A percentile compares a stretch with the other conserved stretches of the same genome.
phyloP scores from a whole-genome alignment of 2,113 vertebrate species.

The Lipotes vexillifer region DNA sequence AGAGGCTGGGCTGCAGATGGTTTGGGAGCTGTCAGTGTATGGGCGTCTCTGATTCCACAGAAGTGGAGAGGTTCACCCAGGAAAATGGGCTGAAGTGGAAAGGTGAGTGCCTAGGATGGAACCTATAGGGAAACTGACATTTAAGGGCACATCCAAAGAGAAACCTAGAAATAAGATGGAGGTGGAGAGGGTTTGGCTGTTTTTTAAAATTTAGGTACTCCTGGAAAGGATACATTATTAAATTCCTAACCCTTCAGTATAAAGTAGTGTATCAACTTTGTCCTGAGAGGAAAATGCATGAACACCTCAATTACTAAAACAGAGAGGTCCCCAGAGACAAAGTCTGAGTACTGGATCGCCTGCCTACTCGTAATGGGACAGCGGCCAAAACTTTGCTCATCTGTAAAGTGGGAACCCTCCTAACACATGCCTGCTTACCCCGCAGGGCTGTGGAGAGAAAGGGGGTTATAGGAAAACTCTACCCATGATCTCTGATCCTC shows the following conservation, averaged over 20 bases:
- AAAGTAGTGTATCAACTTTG: neutral
- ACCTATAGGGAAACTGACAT: neutral
- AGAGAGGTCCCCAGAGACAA: neutral
- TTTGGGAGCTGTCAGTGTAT: neutral
- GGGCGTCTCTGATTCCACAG: neutral
- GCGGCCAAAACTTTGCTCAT: neutral
- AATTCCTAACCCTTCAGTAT: neutral
- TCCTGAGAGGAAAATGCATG: neutral
- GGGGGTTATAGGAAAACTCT: neutral
- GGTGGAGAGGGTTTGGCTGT: neutral
- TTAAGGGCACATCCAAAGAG: neutral
- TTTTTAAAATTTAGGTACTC: neutral
- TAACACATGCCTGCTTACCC: neutral
- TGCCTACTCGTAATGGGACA: accelerated
- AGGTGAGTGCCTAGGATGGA: neutral
- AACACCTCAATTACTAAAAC: neutral
- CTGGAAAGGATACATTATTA: neutral
- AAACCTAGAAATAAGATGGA: neutral
- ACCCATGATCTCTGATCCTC: neutral
- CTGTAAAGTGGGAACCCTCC: neutral
- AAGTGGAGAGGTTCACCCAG: neutral
- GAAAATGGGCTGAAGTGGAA: neutral
- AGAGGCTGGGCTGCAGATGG: neutral
- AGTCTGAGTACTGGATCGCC: neutral
- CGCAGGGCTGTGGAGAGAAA: neutral